Conservation (phyloP, 2,113 vertebrate species). For the Vulpes vulpes region DNA sequence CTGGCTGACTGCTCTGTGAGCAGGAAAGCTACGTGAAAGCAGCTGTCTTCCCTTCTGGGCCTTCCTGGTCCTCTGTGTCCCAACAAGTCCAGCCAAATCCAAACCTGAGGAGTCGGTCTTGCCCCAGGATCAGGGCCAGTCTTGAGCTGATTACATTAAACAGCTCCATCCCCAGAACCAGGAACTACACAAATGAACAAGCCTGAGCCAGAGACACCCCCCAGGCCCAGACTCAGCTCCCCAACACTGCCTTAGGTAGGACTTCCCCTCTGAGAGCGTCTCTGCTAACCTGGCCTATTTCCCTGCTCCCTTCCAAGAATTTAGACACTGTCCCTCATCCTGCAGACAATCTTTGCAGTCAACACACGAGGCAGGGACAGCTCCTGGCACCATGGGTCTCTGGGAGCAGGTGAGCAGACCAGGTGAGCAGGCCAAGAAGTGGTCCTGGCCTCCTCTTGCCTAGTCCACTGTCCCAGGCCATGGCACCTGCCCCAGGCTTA, state of each 20-base stretch:
- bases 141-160: rapidly evolving
- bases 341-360: neutral
- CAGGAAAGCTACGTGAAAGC: rapidly evolving
- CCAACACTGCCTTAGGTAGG: rapidly evolving
- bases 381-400: rapidly evolving
- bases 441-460: neutral
- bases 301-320: neutral
- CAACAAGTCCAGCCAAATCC: rapidly evolving
- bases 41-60: rapidly evolving
- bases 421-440: no score
- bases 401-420: no score
- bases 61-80: rapidly evolving
- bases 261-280: rapidly evolving
- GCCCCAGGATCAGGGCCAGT: rapidly evolving
- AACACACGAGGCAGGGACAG: rapidly evolving
- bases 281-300: rapidly evolving
- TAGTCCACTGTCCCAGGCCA: rapidly evolving
- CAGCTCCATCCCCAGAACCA: rapidly evolving
- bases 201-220: rapidly evolving
- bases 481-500: rapidly evolving
- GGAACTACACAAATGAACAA: rapidly evolving
- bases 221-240: rapidly evolving
- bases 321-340: no score
- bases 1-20: rapidly evolving
- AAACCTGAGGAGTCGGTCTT: no score